Conservation (phyloP, 2,797 vertebrate genomes). For the Tadarida brasiliensis region DNA sequence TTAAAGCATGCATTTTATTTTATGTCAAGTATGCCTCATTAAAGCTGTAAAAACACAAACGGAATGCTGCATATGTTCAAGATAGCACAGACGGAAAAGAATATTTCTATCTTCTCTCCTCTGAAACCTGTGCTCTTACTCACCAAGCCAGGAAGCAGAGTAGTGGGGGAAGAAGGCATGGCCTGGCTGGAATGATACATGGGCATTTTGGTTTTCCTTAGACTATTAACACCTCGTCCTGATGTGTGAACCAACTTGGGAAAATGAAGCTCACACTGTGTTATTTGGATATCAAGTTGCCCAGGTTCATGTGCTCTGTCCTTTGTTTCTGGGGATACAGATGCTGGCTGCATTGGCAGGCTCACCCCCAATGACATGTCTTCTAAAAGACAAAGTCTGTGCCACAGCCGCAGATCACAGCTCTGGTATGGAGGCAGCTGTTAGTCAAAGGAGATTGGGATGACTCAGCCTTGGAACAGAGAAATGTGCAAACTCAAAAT, state of each 20-base stretch:
- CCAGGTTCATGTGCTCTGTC: background rate
- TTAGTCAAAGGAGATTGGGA: background rate
- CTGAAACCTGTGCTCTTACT: background rate
- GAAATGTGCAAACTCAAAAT: background rate
- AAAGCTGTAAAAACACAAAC: background rate
- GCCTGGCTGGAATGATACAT: background rate
- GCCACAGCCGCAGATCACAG: background rate
- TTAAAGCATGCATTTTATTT: slow-evolving; percentile 6
- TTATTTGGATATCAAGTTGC: background rate
- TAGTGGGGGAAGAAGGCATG: background rate
- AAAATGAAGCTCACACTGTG: background rate
- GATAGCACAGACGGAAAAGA: background rate
- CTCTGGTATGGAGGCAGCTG: background rate
- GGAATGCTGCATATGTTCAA: background rate
- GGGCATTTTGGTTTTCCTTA: slow-evolving; percentile 16
- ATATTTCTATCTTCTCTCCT: background rate
- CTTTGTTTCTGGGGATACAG: background rate
- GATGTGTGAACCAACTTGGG: background rate
- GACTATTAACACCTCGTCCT: background rate
- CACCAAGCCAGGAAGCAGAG: background rate
- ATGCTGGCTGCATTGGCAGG: background rate
- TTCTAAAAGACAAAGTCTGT: background rate
- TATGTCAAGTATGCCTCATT: background rate
- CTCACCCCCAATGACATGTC: background rate
- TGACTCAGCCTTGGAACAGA: background rate